A percentile compares a stretch with the other conserved stretches of the same genome.
Evolutionary conservation across 2,113 vertebrate genomes (phyloP).

Genomic region (Chionodraco myersi): DNA sequence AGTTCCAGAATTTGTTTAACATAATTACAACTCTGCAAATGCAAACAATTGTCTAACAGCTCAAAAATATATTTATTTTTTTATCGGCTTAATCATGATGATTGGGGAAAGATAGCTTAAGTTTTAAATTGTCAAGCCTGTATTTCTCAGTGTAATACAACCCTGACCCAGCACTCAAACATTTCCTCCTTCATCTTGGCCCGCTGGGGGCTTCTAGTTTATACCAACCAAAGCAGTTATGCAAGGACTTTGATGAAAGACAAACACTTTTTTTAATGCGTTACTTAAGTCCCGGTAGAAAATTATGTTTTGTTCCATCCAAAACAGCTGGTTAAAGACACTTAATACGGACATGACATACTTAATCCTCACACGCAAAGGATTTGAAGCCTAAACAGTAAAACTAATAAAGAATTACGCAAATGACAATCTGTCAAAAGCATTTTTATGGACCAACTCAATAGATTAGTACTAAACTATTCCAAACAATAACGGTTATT

Average conservation of each 20-base stretch:
- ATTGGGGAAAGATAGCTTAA: not conserved
- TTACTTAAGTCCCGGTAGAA: not conserved
- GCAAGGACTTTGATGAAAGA: not conserved
- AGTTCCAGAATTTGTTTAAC: not conserved
- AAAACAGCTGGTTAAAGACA: constrained; percentile 28
- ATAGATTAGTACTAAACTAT: not conserved
- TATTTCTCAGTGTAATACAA: constrained; percentile 43
- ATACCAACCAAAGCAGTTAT: not conserved
- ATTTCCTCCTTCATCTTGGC: not conserved
- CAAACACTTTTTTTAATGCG: not conserved
- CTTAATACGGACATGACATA: not conserved
- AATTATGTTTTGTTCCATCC: not conserved
- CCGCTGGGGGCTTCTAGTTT: not conserved
- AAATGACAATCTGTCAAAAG: not conserved
- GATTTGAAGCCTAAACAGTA: constrained; percentile 34
- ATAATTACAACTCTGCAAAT: not conserved
- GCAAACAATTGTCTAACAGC: not conserved
- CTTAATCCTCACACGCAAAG: constrained; percentile 48
- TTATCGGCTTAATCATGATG: not conserved
- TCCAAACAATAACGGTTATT: not conserved
- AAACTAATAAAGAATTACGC: constrained; percentile 12
- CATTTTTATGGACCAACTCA: not conserved
- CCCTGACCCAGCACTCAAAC: constrained; percentile 16
- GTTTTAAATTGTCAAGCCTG: not conserved
- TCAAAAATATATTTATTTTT: not conserved